A percentile compares a stretch with the other conserved stretches of the same genome.
Evolutionary conservation across 2,888 invertebrate genomes (phyloP).

Genomic region (Elmis aenea): DNA sequence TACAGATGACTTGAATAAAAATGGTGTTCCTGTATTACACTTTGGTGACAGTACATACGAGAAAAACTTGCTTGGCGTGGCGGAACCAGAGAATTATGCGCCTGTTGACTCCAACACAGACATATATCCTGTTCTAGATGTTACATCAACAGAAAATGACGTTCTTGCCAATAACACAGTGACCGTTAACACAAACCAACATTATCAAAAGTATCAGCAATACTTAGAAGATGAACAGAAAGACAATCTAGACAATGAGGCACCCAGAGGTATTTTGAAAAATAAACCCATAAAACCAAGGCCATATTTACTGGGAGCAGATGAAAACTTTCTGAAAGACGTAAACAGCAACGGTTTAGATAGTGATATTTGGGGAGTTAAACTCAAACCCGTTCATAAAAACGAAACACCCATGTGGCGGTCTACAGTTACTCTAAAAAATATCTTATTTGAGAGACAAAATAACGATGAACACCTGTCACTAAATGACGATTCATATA

Average conservation of each 20-base stretch:
- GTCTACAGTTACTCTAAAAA: conserved; percentile 45
- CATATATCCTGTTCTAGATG: conserved; percentile 1
- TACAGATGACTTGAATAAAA: conserved; percentile 42
- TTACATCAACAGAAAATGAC: conserved; percentile 8
- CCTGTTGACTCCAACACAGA: conserved; percentile 1
- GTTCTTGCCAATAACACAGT: conserved; percentile 18
- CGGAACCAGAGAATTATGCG: conserved; percentile 8
- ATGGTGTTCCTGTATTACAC: conserved; percentile 56
- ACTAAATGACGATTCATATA: conserved; percentile 4
- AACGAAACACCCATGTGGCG: conserved; percentile 43
- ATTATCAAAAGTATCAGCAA: conserved; percentile 12
- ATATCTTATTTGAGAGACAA: conserved; percentile 32
- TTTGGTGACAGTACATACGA: conserved; percentile 57
- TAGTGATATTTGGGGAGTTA: conserved; percentile 50
- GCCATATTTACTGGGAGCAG: conserved; percentile 69
- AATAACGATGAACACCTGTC: conserved; percentile 6
- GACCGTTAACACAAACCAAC: conserved; percentile 25
- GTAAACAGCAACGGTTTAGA: conserved; percentile 33
- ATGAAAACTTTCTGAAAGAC: conserved; percentile 47
- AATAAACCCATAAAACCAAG: conserved; percentile 70
- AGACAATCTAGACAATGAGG: conserved; percentile 35
- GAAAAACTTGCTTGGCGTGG: conserved; percentile 42
- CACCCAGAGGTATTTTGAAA: conserved; percentile 67
- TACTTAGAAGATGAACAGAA: conserved; percentile 21
- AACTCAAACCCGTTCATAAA: conserved; percentile 45